These are phyloP conservation scores for Philaenus spumarius DNA, from an alignment of 1,140 invertebrate species.

Conservation along the genomic window DNA sequence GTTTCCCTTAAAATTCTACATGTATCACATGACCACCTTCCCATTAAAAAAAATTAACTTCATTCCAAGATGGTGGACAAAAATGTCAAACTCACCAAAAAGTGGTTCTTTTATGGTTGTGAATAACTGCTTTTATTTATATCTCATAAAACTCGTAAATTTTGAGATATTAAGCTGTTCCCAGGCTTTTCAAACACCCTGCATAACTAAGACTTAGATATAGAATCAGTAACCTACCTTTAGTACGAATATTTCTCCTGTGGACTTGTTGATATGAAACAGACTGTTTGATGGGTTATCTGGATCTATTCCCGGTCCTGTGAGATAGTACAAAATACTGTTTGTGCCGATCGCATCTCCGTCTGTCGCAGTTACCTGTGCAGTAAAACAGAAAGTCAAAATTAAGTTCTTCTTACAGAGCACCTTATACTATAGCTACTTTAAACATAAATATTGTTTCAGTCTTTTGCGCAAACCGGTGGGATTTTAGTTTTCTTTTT, in stretches of 20 bases:
- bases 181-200: too few species aligned
- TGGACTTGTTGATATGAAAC: slow-evolving; percentile 90
- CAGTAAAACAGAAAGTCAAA: background rate
- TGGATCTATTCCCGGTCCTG: slow-evolving; percentile 90
- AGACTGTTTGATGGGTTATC: slow-evolving; percentile 90
- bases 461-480: too few species aligned
- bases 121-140: too few species aligned
- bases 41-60: too few species aligned
- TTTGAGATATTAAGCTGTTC: too few species aligned
- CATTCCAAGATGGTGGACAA: too few species aligned
- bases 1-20: too few species aligned
- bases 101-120: too few species aligned
- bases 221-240: slow-evolving; percentile 54
- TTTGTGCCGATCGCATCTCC: slow-evolving; percentile 89
- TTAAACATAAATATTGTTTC: background rate
- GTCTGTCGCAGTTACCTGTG: slow-evolving; percentile 87
- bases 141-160: too few species aligned
- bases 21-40: too few species aligned
- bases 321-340: slow-evolving; percentile 93
- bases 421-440: background rate
- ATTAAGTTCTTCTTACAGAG: background rate
- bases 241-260: slow-evolving; percentile 85
- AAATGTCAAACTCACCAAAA: too few species aligned
- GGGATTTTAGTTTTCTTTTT: too few species aligned
- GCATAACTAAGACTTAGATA: background rate